These are phyloP conservation scores for Cataglyphis altisquamis DNA, from an alignment of 2,888 invertebrate genomes.

Conservation along the genomic window DNA sequence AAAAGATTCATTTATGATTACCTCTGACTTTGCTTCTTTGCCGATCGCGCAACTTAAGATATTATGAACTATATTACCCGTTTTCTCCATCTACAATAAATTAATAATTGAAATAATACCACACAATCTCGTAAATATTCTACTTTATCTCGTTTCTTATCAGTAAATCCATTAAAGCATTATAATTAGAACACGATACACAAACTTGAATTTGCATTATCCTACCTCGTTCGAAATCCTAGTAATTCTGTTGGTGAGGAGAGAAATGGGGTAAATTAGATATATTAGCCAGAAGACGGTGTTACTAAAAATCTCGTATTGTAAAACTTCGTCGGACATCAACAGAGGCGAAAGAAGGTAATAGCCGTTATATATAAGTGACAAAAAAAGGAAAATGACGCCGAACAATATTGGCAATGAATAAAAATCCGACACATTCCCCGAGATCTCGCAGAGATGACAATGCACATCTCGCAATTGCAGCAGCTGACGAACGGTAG, in stretches of 20 bases:
- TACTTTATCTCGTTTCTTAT: background rate
- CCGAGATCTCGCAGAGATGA: slow-evolving; percentile 62
- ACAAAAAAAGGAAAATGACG: slow-evolving; percentile 40
- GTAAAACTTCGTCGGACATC: background rate
- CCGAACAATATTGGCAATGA: slow-evolving; percentile 61
- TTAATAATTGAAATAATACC: background rate
- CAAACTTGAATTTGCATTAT: background rate
- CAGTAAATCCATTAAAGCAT: background rate
- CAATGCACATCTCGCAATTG: slow-evolving; percentile 59
- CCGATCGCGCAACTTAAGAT: slow-evolving; percentile 53
- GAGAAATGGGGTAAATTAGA: slow-evolving; percentile 43
- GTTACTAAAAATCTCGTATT: background rate
- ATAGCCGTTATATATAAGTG: slow-evolving; percentile 66
- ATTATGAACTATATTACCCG: slow-evolving; percentile 52
- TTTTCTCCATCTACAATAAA: slow-evolving; percentile 59
- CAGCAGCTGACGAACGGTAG: slow-evolving; percentile 40
- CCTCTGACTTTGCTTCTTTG: slow-evolving; percentile 60
- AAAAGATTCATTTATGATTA: slow-evolving; percentile 19
- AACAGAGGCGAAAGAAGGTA: slow-evolving; percentile 44
- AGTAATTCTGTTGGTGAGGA: slow-evolving; percentile 59
- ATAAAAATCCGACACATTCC: slow-evolving; percentile 67
- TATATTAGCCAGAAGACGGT: slow-evolving; percentile 24
- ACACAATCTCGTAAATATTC: background rate
- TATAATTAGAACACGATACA: background rate
- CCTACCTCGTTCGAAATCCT: slow-evolving; percentile 62